These are phyloP conservation scores for Eupsittula cactorum DNA, from an alignment of 2,113 vertebrate species.

Conservation along the genomic window DNA sequence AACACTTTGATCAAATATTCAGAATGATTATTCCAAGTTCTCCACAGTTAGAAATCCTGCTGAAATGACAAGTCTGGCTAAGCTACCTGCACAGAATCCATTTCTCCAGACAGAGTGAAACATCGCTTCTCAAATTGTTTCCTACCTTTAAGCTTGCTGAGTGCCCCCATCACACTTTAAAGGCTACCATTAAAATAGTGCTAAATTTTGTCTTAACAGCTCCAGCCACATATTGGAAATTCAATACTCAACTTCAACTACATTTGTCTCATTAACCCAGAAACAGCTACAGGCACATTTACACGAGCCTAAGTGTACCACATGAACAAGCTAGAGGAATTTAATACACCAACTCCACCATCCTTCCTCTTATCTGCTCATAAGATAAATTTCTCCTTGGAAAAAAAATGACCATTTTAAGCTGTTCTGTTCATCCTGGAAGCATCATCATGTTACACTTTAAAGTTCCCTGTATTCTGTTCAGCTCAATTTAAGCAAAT, in stretches of 20 bases:
- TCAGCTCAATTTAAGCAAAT: background rate
- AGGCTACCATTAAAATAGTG: background rate
- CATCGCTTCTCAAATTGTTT: accelerated
- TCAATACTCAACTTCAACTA: background rate
- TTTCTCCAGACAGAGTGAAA: background rate
- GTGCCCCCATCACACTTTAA: background rate
- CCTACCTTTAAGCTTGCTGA: background rate
- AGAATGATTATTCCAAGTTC: background rate
- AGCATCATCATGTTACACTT: background rate
- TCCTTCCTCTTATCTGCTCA: background rate
- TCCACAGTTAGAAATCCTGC: background rate
- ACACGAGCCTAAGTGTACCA: background rate
- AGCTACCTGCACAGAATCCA: background rate
- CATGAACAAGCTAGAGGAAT: background rate
- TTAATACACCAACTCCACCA: background rate
- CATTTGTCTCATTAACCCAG: background rate
- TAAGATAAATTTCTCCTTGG: background rate
- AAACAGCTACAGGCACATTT: background rate
- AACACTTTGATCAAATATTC: background rate
- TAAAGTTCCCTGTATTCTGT: background rate
- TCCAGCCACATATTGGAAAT: background rate
- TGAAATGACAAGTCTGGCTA: background rate
- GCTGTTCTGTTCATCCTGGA: background rate
- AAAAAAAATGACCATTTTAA: background rate
- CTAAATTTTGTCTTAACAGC: background rate